Base-by-base conservation (phyloP, 1,140 invertebrate species). In the Zaprionus kolodkinae region DNA sequence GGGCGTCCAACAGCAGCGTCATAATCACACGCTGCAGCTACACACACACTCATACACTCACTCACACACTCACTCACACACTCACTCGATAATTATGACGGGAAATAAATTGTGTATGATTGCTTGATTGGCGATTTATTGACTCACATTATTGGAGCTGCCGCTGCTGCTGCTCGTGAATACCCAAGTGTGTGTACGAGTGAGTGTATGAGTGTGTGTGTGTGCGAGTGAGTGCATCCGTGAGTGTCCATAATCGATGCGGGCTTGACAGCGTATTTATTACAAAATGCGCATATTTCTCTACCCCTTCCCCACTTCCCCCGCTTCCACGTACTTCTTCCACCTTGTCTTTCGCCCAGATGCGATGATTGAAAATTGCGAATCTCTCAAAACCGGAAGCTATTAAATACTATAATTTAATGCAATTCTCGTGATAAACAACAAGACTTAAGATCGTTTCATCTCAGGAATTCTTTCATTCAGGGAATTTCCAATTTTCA, bases 81-180 rank as follows among this genome's bases (percentile, higher is more conserved):
- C 48, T 12, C 15, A 73, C 69, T 86, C 72, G 79, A 91, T 91
- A 91, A 91, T 91, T 91, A 91, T 91, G 89, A 91, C 79, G 79
- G 89, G 79, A 91, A 89, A 91, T 91, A 91, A 91, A 91, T 91
- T 91, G 81, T 91, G 82, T 83, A 83, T 91, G 89, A 91, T 91
- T 89, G 89, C 89, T 91, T 91, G 84, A 91, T 91, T 91, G 89
- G 82, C 89, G 85, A 91, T 91, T 91, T 91, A 91, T 91, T 91
- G 89, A 91, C 89, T 91, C 87, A 88, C 78, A 91, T 91, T 89
- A 89, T 89, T 89, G 86, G 85, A 88, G 85, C 85, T 89, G 84
- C 85, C 74, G 84, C 48, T 72, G 69, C 61, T 40, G 54, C 40
- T 56, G 70, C 66, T 83, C 45, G 66, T 67, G 54, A 56, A 57